A percentile compares a stretch with the other conserved stretches of the same genome.
Conservation (phyloP, 2,797 vertebrate genomes). For the Phataginus tetradactyla region DNA sequence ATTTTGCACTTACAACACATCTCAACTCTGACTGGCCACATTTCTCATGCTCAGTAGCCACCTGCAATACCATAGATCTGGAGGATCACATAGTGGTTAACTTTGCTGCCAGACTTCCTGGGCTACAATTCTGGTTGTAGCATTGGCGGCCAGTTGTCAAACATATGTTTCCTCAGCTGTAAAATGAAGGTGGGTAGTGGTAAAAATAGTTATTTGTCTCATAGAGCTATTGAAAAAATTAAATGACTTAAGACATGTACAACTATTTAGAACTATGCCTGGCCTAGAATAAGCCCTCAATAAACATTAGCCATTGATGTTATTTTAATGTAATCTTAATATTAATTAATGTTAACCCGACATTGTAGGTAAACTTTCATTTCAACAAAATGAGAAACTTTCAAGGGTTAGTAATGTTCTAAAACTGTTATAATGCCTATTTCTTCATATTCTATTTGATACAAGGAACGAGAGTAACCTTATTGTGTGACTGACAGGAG, state of each 20-base stretch:
- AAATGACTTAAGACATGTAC: neutral
- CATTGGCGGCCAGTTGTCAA: neutral
- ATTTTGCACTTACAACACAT: neutral
- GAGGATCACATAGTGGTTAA: neutral
- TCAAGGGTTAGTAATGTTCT: neutral
- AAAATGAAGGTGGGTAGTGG: neutral
- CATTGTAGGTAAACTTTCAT: neutral
- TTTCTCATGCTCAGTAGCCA: neutral
- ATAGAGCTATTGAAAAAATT: neutral
- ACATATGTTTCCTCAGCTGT: neutral
- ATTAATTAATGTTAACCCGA: neutral
- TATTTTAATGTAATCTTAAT: constrained; percentile 3
- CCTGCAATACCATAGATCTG: too few relatives aligned
- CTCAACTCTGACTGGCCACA: neutral
- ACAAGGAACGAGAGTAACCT: neutral
- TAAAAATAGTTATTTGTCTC: neutral
- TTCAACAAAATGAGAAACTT: neutral
- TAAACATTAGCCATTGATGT: neutral
- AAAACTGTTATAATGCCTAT: neutral
- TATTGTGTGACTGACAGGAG: neutral
- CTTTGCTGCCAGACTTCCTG: neutral
- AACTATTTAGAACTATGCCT: neutral
- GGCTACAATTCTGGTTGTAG: neutral
- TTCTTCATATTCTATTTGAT: neutral
- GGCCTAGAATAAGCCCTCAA: neutral